Base-by-base conservation (phyloP, 2,113 vertebrate genomes). In the Hypomesus transpacificus region DNA sequence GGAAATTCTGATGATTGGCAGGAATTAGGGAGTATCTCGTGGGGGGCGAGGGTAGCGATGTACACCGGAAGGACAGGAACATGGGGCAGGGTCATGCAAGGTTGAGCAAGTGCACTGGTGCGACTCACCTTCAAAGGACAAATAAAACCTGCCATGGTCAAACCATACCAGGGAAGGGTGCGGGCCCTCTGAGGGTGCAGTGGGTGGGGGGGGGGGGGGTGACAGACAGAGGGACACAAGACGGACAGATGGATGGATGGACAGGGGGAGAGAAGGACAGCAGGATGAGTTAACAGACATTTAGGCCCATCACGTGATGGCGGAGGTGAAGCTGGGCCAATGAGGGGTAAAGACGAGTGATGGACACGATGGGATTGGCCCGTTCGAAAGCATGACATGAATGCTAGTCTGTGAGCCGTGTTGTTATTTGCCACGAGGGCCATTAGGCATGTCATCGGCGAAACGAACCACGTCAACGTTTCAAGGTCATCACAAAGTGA, bases 71-170 rank as follows among this genome's bases (percentile, higher is more conserved):
- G 3, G 16, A 56, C 14, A 18, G 53, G 16, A n/a, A 56, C 53
- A 18, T 56, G 53, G 53, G 53, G 18, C 53, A 2, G 52, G 52
- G 52, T 14, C 14, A 11, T 53, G 52, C 52, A 56, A 56, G 53
- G 14, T 18, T n/a, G 18, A 56, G 53, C 53, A 18, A 16, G 14
- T 16, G 53, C 18, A 18, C 21, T 68, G 85, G 89, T 80, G 88
- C 81, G 82, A 96, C 96, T 98, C 95, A 98, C 96, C 96, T 96
- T 97, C 96, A 89, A 98, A 96, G 92, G 95, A 95, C 94, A 98
- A 96, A 96, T 96, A 96, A 96, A 97, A 98, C 93, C 96, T 96
- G 94, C 95, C 95, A 91, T 95, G 95, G 94, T 97, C 95, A 96
- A 98, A 97, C 95, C 96, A 98, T 86, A 98, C 95, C 94, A 97